Base-by-base conservation (phyloP, 2,888 invertebrate species). In the Dryocosmus kuriphilus region DNA sequence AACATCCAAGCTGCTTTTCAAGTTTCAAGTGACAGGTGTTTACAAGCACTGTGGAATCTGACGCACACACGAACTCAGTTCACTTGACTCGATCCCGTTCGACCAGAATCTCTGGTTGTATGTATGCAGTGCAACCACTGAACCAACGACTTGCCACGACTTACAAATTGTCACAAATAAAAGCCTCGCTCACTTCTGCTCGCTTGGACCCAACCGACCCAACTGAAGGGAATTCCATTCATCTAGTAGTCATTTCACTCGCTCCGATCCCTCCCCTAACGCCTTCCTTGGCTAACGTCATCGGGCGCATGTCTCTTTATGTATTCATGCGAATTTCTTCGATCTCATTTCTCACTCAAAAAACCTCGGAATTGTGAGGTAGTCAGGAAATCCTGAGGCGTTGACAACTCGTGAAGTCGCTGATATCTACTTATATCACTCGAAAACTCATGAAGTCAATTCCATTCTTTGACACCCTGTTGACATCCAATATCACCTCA, bases 221-320 rank as follows among this genome's bases (percentile, higher is more conserved):
- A 77, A 78, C 80, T 77, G 76, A 77, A 78, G 78, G 73, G 75
- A 79, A 80, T 80, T 77, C 76, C 79, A 78, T 79, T 76, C 41
- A 76, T 63, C 76, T 65, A 55, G 73, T 65, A 55, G 73, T 75
- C 77, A 77, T 82, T 77, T 67, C 57, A 61, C 61, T 77, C 57
- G 60, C 67, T 79, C 62, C 27, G 24, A 16, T 27, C 80, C 77
- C 65, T 75, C 77, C 74, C 76, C 30, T 79, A 22, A 27, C 79
- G 63, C 74, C 76, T 74, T 74, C 67, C 76, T 74, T 32, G 3
- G 22, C 71, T 38, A 27, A 24, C 16, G 71, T 71, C 75, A 78
- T 62, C 77, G 74, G 80, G 80, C 83, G 80, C 81, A 82, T 80
- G 82, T 78, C 79, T 78, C 78, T 81, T 81, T 81, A 76, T 67